Evolutionary conservation across 1,140 invertebrate species (phyloP).

Genomic region (Hycleus cichorii): DNA sequence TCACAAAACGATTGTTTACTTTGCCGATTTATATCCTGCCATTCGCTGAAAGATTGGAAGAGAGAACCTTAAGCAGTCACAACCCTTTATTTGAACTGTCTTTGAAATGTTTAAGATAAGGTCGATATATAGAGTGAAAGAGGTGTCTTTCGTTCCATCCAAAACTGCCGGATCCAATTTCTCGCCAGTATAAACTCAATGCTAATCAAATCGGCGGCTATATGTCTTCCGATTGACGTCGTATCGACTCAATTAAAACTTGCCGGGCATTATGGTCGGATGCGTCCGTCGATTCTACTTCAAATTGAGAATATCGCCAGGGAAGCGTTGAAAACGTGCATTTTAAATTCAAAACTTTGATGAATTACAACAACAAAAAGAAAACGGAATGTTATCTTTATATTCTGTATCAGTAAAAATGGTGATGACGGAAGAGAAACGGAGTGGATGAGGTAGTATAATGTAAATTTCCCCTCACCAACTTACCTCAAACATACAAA

Average conservation of each 20-base stretch:
- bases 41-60: conserved; percentile 1
- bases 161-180: background rate
- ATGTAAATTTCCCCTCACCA: conserved; percentile 7
- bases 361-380: conserved; percentile 2
- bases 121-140: background rate
- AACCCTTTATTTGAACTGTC: conserved; percentile 21
- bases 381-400: conserved; percentile 11
- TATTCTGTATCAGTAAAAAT: conserved; percentile 1
- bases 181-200: background rate
- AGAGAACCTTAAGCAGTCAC: background rate
- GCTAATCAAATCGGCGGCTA: background rate
- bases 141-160: conserved; percentile 7
- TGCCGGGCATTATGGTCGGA: too few species aligned
- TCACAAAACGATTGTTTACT: conserved; percentile 22
- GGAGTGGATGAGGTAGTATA: background rate
- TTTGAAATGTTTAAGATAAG: background rate
- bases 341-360: conserved; percentile 3
- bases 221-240: background rate
- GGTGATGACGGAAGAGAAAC: background rate
- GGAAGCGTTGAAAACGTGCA: too few species aligned
- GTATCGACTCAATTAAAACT: too few species aligned
- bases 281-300: too few species aligned
- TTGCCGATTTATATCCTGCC: conserved; percentile 24
- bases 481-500: conserved; percentile 1
- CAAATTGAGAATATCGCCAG: too few species aligned